A percentile compares a stretch with the other conserved stretches of the same genome.
phyloP scores from a whole-genome alignment of 1,140 invertebrate genomes.

The Pseudobourletiella spinata region DNA sequence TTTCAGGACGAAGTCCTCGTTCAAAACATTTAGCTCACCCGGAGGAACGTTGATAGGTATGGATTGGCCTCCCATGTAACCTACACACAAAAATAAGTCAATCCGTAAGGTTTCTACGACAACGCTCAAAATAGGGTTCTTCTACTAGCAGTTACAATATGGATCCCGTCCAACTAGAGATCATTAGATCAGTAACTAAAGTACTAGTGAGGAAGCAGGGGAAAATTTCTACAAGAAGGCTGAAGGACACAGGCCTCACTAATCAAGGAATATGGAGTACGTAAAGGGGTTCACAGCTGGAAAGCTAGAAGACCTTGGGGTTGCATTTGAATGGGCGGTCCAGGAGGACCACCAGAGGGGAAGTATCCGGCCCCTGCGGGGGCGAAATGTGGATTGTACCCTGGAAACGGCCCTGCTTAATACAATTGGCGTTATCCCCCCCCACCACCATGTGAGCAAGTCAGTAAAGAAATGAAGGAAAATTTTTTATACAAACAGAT shows the following conservation, averaged over 20 bases:
- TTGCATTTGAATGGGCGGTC: constrained; percentile 15
- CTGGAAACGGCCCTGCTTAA: no score
- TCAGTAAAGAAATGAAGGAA: no score
- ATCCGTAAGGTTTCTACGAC: no score
- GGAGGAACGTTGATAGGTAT: constrained; percentile 60
- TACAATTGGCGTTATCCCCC: no score
- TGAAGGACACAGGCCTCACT: background rate
- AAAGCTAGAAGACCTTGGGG: background rate
- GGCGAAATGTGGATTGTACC: no score
- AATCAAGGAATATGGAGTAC: background rate
- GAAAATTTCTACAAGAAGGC: background rate
- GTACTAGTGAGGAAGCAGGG: background rate
- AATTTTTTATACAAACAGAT: no score
- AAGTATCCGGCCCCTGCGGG: background rate
- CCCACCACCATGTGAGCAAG: no score
- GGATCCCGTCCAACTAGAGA: no score
- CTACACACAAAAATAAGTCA: background rate
- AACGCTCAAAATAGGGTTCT: no score
- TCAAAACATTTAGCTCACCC: constrained; percentile 43
- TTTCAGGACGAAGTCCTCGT: background rate
- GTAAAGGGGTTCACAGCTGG: background rate
- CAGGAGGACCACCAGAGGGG: background rate
- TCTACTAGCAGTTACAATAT: no score
- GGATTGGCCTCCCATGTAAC: background rate
- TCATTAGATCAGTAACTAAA: background rate